Evolutionary conservation across 2,113 vertebrate species (phyloP).

Genomic region (Dromas ardeola): DNA sequence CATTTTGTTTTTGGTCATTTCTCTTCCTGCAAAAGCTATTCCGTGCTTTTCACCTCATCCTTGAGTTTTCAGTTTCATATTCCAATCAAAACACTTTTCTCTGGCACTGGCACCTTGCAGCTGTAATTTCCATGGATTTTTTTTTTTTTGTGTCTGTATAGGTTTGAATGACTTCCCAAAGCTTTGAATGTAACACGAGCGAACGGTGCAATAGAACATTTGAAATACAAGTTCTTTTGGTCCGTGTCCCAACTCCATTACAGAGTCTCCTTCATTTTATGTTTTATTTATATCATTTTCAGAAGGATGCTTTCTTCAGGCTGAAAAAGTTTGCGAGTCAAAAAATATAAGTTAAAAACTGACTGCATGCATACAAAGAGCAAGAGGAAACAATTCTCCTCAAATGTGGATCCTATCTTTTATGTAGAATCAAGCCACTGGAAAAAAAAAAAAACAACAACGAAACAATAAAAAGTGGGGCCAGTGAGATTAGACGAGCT

Average conservation of each 20-base stretch:
- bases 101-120: not conserved
- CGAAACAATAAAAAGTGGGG: not conserved
- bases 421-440: not conserved
- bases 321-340: not conserved
- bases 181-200: not conserved
- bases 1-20: not conserved
- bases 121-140: not conserved
- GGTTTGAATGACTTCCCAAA: constrained; percentile 16
- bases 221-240: constrained; percentile 31
- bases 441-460: not conserved
- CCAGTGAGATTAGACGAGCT: not conserved
- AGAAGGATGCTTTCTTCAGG: not conserved
- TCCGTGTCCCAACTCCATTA: not conserved
- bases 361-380: not conserved
- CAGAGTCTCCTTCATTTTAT: not conserved
- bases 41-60: not conserved
- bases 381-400: not conserved
- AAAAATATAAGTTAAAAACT: not conserved
- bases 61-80: constrained; percentile 4
- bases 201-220: not conserved
- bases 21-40: not conserved
- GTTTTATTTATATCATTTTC: not conserved
- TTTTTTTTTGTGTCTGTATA: not conserved
- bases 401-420: not conserved
- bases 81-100: not conserved